Evolutionary conservation across 2,113 vertebrate species (phyloP).

Genomic region (Scalopus aquaticus): DNA sequence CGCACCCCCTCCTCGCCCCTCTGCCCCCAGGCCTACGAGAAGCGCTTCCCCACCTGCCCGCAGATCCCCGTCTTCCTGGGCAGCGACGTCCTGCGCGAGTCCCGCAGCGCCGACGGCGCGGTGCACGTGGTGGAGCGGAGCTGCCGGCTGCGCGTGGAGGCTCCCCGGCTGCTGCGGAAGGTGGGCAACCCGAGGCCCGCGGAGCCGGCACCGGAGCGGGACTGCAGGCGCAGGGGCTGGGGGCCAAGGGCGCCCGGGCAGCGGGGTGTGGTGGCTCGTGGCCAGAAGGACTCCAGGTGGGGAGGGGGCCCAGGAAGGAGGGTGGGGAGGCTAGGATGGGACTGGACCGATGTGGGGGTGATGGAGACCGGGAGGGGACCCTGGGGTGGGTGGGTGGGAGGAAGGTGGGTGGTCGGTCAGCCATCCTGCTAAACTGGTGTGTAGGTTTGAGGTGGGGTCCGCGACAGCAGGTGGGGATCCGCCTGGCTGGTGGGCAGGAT

Average conservation of each 20-base stretch:
- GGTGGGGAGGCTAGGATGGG: not conserved
- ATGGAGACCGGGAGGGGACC: no score
- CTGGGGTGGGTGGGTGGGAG: not conserved
- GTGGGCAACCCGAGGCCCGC: no score
- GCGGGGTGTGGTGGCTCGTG: no score
- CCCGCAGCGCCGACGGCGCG: constrained; percentile 84
- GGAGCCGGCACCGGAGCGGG: no score
- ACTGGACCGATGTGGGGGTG: not conserved
- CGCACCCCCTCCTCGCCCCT: not conserved
- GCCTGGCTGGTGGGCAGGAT: no score
- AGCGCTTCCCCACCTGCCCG: constrained; percentile 89
- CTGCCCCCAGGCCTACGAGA: constrained; percentile 87
- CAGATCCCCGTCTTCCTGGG: constrained; percentile 90
- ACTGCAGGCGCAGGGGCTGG: not conserved
- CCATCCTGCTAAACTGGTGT: no score
- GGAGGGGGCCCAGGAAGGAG: not conserved
- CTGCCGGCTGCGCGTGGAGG: constrained; percentile 89
- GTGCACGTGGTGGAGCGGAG: constrained; percentile 88
- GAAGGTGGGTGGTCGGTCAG: no score
- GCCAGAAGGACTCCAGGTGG: no score
- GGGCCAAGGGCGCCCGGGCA: not conserved
- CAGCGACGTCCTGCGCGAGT: constrained; percentile 87
- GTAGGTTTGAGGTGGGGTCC: no score
- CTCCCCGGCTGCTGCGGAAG: constrained; percentile 90
- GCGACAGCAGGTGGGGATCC: no score